A percentile compares a stretch with the other conserved stretches of the same genome.
These are phyloP conservation scores for Tigriopus californicus DNA, from an alignment of 2,888 invertebrate species.

Conservation along the genomic window DNA sequence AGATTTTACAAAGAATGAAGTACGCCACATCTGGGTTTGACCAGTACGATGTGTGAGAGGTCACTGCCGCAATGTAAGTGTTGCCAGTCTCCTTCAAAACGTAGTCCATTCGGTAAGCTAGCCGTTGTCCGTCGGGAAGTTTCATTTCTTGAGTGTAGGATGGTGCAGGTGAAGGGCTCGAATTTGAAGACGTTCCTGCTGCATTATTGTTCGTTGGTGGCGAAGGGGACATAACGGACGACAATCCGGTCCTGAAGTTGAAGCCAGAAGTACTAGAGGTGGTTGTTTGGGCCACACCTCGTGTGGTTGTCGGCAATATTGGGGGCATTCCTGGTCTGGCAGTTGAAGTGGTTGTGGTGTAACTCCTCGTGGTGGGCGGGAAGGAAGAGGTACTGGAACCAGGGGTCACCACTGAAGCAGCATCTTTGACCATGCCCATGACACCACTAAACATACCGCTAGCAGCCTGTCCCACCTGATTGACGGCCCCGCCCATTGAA, in stretches of 20 bases:
- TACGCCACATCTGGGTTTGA: slow-evolving; percentile 41
- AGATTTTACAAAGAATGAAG: slow-evolving; percentile 37
- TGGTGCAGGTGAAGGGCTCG: neutral
- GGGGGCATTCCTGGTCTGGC: slow-evolving; percentile 3
- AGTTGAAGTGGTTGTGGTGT: neutral
- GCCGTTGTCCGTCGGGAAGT: slow-evolving; percentile 13
- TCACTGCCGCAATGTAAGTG: slow-evolving; percentile 39
- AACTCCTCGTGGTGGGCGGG: neutral
- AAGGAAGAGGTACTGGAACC: neutral
- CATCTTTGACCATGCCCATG: slow-evolving; percentile 5
- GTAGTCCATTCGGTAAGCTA: slow-evolving; percentile 34
- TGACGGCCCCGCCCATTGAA: neutral
- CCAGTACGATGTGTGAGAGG: slow-evolving; percentile 46
- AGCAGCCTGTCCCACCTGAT: neutral
- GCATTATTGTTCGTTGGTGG: neutral
- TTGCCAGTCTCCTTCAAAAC: slow-evolving; percentile 37
- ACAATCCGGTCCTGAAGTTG: no score
- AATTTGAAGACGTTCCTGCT: neutral
- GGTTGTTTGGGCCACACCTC: neutral
- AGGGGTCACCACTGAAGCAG: slow-evolving; percentile 4
- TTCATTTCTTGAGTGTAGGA: slow-evolving; percentile 3
- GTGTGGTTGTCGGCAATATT: neutral
- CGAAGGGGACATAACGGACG: neutral
- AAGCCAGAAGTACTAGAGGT: no score
- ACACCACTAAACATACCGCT: neutral